phyloP scores from a whole-genome alignment of 2,797 vertebrate genomes.

The Pangasius krempfi region DNA sequence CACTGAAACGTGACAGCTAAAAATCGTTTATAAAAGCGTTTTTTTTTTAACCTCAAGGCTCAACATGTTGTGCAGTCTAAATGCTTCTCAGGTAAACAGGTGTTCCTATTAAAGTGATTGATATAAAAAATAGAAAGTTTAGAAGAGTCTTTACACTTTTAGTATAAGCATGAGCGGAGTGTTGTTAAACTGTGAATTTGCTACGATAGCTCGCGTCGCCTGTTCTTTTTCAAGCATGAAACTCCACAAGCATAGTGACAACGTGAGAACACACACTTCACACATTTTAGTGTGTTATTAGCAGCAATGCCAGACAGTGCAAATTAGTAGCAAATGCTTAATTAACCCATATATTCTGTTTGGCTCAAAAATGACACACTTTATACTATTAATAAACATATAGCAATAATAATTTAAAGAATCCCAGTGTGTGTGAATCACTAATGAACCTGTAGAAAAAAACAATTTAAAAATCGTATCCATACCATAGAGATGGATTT shows the following conservation, averaged over 20 bases:
- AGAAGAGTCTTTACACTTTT: not conserved
- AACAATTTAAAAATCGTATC: not conserved
- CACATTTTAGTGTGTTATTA: conserved; percentile 11
- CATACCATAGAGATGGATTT: not conserved
- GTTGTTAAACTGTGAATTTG: not conserved
- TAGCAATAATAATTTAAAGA: not conserved
- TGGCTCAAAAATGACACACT: not conserved
- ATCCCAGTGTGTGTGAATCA: not conserved
- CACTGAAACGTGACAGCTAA: too few relatives aligned
- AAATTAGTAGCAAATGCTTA: conserved; percentile 1
- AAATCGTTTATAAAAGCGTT: too few relatives aligned
- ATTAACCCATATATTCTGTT: not conserved
- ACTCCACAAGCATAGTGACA: conserved; percentile 3
- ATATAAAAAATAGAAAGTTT: not conserved
- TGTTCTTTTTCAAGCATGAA: conserved; percentile 8
- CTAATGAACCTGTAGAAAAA: not conserved
- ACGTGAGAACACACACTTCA: conserved; percentile 10
- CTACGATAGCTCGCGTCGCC: not conserved
- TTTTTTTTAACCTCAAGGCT: not conserved
- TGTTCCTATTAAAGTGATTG: not conserved
- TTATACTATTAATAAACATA: not conserved
- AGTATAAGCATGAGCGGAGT: not conserved
- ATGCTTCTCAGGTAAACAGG: not conserved
- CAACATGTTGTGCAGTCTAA: not conserved
- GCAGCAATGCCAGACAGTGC: not conserved